Evolutionary conservation across 2,797 vertebrate species (phyloP), one percentile per base, ranked within the genome.

Genomic region (Podargus strigoides): DNA sequence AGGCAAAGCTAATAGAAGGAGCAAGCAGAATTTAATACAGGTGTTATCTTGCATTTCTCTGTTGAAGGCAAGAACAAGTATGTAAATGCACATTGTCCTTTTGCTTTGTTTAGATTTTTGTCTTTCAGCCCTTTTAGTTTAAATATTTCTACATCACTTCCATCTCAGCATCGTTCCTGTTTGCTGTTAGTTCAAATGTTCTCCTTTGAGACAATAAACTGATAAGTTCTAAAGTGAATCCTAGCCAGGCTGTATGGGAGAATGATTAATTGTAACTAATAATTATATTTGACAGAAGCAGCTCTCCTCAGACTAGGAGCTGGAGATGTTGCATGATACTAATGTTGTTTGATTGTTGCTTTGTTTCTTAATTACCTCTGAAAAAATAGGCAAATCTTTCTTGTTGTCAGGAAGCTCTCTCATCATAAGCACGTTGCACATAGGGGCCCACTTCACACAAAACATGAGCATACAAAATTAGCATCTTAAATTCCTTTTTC

Each of bases 321-420:
- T 93, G 69, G 32, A 90, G 91, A 70, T 27, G 3, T 68, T 85
- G 41, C 19, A 23, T 27, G 41, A 26, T 70, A 64, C 60, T 95
- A 74, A 90, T 75, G 34, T 53, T 92, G 22, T 69, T 90, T 0
- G 0, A 80, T 72, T 89, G 62, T 76, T 85, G 44, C 72, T 96
- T 90, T 91, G 36, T 89, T 90, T 93, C 80, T 78, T 92, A 91
- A 94, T 89, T 94, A 89, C 30, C 27, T 72, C 24, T 66, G n/a
- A 60, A 92, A 94, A 96, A 91, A 62, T 2, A 55, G 42, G 23
- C 50, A 91, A 86, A 69, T 91, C 36, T 94, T 91, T 85, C 63
- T 87, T 91, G 9, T 70, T 85, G 53, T 86, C 49, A 85, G 44
- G 46, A 92, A 80, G 39, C 22, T 86, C 32, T 87, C 14, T 87